Base-by-base conservation (phyloP, 1,140 invertebrate species). In the Orussus abietinus region DNA sequence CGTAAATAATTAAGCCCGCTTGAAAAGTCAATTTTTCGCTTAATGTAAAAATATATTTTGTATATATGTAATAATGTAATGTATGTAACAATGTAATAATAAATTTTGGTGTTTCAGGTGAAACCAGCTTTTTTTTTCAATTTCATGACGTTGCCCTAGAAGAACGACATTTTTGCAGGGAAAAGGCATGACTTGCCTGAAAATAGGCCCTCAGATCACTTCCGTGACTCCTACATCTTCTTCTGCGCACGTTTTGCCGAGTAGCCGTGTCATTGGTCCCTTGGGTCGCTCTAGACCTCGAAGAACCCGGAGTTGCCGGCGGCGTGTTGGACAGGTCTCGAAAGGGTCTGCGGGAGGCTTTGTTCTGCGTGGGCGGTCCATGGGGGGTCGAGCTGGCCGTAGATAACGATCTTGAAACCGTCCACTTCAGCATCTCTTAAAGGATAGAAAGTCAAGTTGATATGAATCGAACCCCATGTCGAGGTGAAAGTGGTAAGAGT, bases 371-470 rank as follows among this genome's bases (percentile, higher is more conserved):
- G 15, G 53, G 52, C 12, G 64, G 56, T 25, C 51, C 55, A 36
- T 72, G 69, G 31, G 66, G 67, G 18, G 69, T 72, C 47, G 69
- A 67, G 47, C 57, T 65, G 26, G 57, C 61, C 28, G 63, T 59
- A 39, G 69, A 72, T 51, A 72, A 55, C n/a, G 68, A 69, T 52
- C 69, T 69, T 30, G 69, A 72, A 35, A 72, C 69, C 38, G 69
- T 72, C 71, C 71, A 74, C 65, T 72, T 72, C 47, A 72, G 61
- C 69, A 72, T 72, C 38, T 64, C 59, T 69, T 29, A 2, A 46
- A 59, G 11, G 38, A 28, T 30, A 37, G 4, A 34, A 29, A 35
- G 11, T 40, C 21, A 10, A 20, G 21, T 25, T 20, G n/a, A 1
- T 38, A 4, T 3, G 4, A 34, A 36, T 19, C 33, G 13, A 12